These are phyloP conservation scores for Lepidiolamprologus cunningtoni DNA, from an alignment of 2,113 vertebrate species.

Conservation along the genomic window DNA sequence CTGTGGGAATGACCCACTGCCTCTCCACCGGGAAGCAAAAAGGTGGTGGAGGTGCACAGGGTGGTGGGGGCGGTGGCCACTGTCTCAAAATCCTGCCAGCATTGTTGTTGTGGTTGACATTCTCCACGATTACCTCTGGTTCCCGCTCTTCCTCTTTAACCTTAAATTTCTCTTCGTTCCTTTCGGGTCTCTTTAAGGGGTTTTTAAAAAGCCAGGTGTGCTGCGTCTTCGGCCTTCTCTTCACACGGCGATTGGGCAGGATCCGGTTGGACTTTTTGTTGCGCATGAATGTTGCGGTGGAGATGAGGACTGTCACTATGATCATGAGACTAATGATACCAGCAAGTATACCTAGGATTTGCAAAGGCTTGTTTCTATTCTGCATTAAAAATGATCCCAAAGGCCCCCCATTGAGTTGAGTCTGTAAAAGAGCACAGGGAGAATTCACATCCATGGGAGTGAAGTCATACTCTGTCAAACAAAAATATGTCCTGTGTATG, in stretches of 20 bases:
- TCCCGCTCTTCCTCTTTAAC: conserved; percentile 60
- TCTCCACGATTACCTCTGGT: conserved; percentile 44
- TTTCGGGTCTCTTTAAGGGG: conserved; percentile 71
- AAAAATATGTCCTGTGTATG: background rate
- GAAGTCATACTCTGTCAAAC: conserved; percentile 47
- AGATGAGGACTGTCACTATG: conserved; percentile 86
- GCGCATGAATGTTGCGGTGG: conserved; percentile 89
- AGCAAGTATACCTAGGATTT: conserved; percentile 84
- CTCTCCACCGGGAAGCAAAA: background rate
- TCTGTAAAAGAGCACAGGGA: conserved; percentile 97
- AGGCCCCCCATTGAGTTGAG: conserved; percentile 81
- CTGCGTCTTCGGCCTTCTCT: conserved; percentile 64
- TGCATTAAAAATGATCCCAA: conserved; percentile 91
- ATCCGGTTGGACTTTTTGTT: conserved; percentile 93
- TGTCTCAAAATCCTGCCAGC: conserved; percentile 31
- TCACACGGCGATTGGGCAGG: conserved; percentile 79
- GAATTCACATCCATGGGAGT: conserved; percentile 77
- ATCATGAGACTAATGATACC: conserved; percentile 83
- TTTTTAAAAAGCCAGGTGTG: conserved; percentile 67
- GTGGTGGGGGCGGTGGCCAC: conserved; percentile 20
- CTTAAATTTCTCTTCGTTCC: conserved; percentile 65
- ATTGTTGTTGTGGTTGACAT: conserved; percentile 81
- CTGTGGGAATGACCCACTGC: conserved; percentile 72
- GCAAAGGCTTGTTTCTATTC: conserved; percentile 91
- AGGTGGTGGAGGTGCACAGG: conserved; percentile 56